phyloP scores from a whole-genome alignment of 2,888 invertebrate species.

The Endomychus coccineus region DNA sequence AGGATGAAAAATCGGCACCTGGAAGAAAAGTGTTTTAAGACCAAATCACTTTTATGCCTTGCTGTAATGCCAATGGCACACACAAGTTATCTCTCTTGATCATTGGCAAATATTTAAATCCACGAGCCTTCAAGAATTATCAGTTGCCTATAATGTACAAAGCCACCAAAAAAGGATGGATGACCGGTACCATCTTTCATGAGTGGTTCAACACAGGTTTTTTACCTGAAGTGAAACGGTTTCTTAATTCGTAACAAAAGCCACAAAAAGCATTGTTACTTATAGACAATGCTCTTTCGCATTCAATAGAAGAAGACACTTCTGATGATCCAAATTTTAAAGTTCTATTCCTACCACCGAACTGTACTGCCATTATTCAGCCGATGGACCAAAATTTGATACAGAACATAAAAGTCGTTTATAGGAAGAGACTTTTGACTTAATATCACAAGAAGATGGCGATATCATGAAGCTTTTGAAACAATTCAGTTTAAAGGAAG shows the following conservation, averaged over 20 bases:
- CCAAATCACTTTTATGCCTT: no score
- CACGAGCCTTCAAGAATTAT: constrained; percentile 3
- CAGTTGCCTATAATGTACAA: constrained; percentile 5
- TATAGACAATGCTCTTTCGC: constrained; percentile 9
- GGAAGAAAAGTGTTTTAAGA: no score
- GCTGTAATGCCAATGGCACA: no score
- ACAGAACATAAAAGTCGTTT: constrained; percentile 8
- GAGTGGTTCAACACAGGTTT: constrained; percentile 12
- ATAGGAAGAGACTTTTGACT: constrained; percentile 7
- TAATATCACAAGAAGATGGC: constrained; percentile 3
- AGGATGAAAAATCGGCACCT: no score
- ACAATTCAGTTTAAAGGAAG: constrained; percentile 12
- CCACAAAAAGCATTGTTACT: constrained; percentile 8
- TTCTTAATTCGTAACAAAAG: constrained; percentile 4
- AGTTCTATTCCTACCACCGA: constrained; percentile 12
- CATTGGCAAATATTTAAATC: no score
- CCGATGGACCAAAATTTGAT: constrained; percentile 14
- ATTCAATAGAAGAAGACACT: constrained; percentile 7
- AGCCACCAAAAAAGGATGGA: constrained; percentile 9
- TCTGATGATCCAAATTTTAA: constrained; percentile 9
- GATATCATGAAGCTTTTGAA: constrained; percentile 7
- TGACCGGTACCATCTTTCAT: constrained; percentile 9
- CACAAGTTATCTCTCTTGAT: no score
- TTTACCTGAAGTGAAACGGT: constrained; percentile 8
- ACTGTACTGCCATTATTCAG: constrained; percentile 12